These are phyloP conservation scores for Bos indicus DNA, from an alignment of 2,113 vertebrate species.

Conservation along the genomic window DNA sequence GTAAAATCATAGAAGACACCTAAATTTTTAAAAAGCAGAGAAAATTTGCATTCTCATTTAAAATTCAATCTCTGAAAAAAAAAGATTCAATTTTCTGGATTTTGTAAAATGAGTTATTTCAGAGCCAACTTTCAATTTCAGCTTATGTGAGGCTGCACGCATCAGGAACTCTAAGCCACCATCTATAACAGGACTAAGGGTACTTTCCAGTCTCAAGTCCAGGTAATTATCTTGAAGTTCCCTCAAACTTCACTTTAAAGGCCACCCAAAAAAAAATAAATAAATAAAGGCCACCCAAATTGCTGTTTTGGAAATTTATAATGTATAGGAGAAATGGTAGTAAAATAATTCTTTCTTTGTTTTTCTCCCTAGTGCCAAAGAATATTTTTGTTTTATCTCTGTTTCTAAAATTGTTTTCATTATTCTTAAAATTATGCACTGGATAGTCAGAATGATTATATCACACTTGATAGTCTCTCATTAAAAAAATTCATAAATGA, in stretches of 20 bases:
- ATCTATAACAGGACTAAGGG: not conserved
- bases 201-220: not conserved
- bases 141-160: not conserved
- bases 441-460: not conserved
- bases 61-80: not conserved
- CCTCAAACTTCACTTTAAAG: not conserved
- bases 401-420: not conserved
- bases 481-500: not conserved
- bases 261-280: not conserved
- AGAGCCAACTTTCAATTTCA: conserved; percentile 30
- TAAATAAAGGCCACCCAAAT: not conserved
- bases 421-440: not conserved
- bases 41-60: not conserved
- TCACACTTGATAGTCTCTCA: not conserved
- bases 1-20: not conserved
- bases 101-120: not conserved
- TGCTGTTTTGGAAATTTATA: not conserved
- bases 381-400: not conserved
- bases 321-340: not conserved
- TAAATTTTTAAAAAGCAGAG: not conserved
- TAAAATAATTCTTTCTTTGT: not conserved
- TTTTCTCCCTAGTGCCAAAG: not conserved
- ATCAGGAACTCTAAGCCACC: not conserved
- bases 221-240: not conserved
- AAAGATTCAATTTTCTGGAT: not conserved